Percentiles rank a stretch among this genome's conserved stretches.
These are phyloP conservation scores for Chrysodeixis includens DNA, from an alignment of 2,888 invertebrate genomes.

Conservation along the genomic window DNA sequence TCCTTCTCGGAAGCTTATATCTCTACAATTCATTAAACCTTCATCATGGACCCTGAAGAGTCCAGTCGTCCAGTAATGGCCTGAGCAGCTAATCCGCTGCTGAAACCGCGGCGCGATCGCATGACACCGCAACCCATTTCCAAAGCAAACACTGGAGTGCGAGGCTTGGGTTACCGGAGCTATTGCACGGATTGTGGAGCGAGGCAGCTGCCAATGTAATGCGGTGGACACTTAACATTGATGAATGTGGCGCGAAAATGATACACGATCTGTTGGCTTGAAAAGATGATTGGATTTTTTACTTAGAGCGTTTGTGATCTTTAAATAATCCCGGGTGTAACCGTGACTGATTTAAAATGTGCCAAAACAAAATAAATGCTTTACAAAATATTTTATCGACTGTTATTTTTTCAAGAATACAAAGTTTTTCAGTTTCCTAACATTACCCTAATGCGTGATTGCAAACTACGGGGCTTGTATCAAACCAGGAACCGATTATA, in stretches of 20 bases:
- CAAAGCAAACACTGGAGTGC: conserved; percentile 35
- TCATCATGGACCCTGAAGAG: not conserved
- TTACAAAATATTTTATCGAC: too few relatives aligned
- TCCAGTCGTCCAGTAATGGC: conserved; percentile 1
- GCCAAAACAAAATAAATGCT: too few relatives aligned
- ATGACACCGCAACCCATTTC: conserved; percentile 38
- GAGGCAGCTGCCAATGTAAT: conserved; percentile 37
- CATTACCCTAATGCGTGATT: not conserved
- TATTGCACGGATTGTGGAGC: conserved; percentile 57
- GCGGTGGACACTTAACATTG: conserved; percentile 11
- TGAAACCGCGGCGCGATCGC: conserved; percentile 38
- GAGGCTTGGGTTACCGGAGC: conserved; percentile 50
- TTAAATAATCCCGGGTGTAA: too few relatives aligned
- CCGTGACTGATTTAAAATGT: too few relatives aligned
- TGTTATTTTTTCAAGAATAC: too few relatives aligned
- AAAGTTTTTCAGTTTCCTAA: not conserved
- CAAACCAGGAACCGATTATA: not conserved
- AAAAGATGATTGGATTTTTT: not conserved
- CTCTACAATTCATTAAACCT: not conserved
- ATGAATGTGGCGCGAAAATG: not conserved
- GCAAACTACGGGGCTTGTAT: not conserved
- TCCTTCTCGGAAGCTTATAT: not conserved
- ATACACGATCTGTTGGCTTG: not conserved
- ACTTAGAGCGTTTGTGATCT: too few relatives aligned
- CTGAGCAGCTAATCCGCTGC: not conserved